Evolutionary conservation across 2,888 invertebrate species (phyloP).

Genomic region (Scaptomyza reducta): DNA sequence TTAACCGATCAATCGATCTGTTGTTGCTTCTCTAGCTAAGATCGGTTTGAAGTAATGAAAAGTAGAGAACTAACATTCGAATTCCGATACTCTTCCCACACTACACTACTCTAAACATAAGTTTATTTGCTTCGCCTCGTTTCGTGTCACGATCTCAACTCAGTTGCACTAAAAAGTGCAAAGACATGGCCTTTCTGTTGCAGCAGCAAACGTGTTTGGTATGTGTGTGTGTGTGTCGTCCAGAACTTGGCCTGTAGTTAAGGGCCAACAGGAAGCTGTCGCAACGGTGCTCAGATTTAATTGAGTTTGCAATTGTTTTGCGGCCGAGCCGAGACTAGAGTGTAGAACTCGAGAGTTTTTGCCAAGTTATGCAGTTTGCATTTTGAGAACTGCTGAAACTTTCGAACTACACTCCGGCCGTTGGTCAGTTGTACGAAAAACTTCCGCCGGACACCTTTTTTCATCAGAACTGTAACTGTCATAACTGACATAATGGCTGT

Average conservation of each 20-base stretch:
- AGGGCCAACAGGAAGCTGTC: constrained; percentile 53
- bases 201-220: constrained; percentile 6
- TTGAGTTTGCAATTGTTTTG: constrained; percentile 80
- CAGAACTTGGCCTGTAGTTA: constrained; percentile 61
- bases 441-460: constrained; percentile 46
- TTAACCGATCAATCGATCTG: neutral
- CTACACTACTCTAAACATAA: too few species aligned
- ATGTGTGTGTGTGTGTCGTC: constrained; percentile 3
- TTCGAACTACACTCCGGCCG: constrained; percentile 40
- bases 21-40: neutral
- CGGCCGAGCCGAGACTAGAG: constrained; percentile 41
- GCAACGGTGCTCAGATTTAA: constrained; percentile 75
- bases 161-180: neutral
- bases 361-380: constrained; percentile 55
- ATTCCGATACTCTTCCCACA: too few species aligned
- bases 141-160: constrained; percentile 2
- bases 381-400: constrained; percentile 20
- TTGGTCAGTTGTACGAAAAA: constrained; percentile 31
- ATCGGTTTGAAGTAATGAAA: too few species aligned
- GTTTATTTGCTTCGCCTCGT: too few species aligned
- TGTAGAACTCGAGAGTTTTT: constrained; percentile 40
- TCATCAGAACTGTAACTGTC: constrained; percentile 41
- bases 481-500: constrained; percentile 4
- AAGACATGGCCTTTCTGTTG: neutral
- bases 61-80: too few species aligned